Conservation (phyloP, 2,888 invertebrate species). For the Hyppa rectilinea region DNA sequence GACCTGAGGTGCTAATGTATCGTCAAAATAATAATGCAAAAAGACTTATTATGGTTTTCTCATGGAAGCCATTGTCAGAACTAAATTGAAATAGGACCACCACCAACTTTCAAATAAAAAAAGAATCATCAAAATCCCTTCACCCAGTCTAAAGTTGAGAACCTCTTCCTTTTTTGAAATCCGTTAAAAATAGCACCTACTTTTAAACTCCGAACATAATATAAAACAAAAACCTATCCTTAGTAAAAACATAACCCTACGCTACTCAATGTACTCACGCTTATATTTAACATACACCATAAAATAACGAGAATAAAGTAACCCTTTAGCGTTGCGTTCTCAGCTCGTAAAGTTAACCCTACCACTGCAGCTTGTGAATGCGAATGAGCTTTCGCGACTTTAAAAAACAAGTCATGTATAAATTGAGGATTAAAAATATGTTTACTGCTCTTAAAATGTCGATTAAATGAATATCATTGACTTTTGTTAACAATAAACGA, state of each 20-base stretch:
- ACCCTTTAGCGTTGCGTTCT: slow-evolving; percentile 64
- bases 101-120: no score
- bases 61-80: no score
- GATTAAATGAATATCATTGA: slow-evolving; percentile 64
- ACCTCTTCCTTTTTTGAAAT: no score
- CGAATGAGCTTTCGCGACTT: slow-evolving; percentile 55
- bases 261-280: neutral
- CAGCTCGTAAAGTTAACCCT: slow-evolving; percentile 69
- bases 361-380: slow-evolving; percentile 55
- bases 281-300: slow-evolving; percentile 39
- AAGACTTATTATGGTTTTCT: no score
- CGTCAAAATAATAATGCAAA: no score
- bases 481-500: slow-evolving; percentile 62
- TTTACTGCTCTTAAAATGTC: slow-evolving; percentile 60
- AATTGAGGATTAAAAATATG: slow-evolving; percentile 60
- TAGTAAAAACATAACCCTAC: slow-evolving; percentile 16
- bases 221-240: neutral
- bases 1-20: no score
- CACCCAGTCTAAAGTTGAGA: no score
- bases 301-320: slow-evolving; percentile 61
- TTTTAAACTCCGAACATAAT: neutral
- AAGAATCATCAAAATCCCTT: no score
- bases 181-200: slow-evolving; percentile 1
- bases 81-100: no score
- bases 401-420: slow-evolving; percentile 60